phyloP scores from a whole-genome alignment of 2,888 invertebrate genomes.

The Rotaria socialis region DNA sequence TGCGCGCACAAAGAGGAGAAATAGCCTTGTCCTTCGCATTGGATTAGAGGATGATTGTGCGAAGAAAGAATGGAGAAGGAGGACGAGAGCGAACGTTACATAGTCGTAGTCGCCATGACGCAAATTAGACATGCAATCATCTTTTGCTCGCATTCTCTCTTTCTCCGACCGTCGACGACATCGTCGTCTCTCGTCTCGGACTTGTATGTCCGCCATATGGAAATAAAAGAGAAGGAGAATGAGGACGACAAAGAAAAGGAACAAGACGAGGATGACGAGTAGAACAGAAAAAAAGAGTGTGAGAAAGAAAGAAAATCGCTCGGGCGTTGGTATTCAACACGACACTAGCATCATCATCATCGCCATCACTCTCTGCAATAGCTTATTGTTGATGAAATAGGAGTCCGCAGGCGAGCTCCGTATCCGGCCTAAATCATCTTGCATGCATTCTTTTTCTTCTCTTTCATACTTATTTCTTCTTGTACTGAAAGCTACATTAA shows the following conservation, averaged over 20 bases:
- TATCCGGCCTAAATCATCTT: conserved; percentile 14
- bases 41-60: conserved; percentile 26
- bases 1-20: not conserved
- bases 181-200: not conserved
- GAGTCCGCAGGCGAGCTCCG: conserved; percentile 13
- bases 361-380: not conserved
- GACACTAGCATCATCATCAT: not conserved
- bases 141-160: conserved; percentile 10
- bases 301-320: conserved; percentile 26
- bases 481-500: not conserved
- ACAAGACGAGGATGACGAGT: conserved; percentile 21
- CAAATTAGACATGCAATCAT: conserved; percentile 36
- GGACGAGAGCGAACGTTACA: conserved; percentile 8
- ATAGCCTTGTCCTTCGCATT: conserved; percentile 34
- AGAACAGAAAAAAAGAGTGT: not conserved
- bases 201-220: conserved; percentile 33
- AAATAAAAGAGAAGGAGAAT: not conserved
- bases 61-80: conserved; percentile 26
- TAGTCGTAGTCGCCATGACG: conserved; percentile 33
- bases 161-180: not conserved
- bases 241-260: not conserved
- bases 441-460: conserved; percentile 2
- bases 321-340: conserved; percentile 23
- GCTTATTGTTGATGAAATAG: conserved; percentile 10
- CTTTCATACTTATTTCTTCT: not conserved